A percentile compares a stretch with the other conserved stretches of the same genome.
Conservation (phyloP, 1,140 invertebrate genomes). For the Zaprionus tsacasi region DNA sequence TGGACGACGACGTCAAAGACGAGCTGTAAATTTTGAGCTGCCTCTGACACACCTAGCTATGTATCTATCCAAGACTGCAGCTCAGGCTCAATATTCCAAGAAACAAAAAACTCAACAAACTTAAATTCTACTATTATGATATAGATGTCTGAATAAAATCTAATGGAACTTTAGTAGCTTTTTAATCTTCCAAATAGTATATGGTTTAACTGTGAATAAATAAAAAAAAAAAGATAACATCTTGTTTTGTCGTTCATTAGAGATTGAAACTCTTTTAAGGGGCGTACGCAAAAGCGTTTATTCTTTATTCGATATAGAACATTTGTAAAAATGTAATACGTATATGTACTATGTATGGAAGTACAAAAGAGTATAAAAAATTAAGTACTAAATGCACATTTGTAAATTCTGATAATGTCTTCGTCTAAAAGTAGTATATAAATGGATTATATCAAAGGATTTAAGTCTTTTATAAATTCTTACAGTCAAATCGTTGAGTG, state of each 20-base stretch:
- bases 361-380: neutral
- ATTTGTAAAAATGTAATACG: neutral
- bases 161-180: neutral
- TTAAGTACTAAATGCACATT: constrained; percentile 39
- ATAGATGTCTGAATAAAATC: constrained; percentile 40
- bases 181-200: neutral
- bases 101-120: constrained; percentile 22
- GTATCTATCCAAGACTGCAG: constrained; percentile 56
- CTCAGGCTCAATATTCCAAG: constrained; percentile 59
- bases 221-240: constrained; percentile 4
- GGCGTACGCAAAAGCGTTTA: constrained; percentile 20
- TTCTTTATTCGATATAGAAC: constrained; percentile 12
- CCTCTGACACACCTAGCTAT: neutral
- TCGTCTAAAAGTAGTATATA: constrained; percentile 10
- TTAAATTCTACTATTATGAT: constrained; percentile 55
- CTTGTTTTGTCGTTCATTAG: neutral
- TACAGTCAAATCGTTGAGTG: constrained; percentile 1
- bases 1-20: constrained; percentile 92
- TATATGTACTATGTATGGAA: neutral
- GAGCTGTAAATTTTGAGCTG: constrained; percentile 88
- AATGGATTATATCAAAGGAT: constrained; percentile 5
- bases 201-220: constrained; percentile 37
- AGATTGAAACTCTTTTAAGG: constrained; percentile 27
- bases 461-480: neutral
- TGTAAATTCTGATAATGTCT: constrained; percentile 16